Base-by-base conservation (phyloP, 1,140 invertebrate genomes). In the Leptinotarsa defecta region DNA sequence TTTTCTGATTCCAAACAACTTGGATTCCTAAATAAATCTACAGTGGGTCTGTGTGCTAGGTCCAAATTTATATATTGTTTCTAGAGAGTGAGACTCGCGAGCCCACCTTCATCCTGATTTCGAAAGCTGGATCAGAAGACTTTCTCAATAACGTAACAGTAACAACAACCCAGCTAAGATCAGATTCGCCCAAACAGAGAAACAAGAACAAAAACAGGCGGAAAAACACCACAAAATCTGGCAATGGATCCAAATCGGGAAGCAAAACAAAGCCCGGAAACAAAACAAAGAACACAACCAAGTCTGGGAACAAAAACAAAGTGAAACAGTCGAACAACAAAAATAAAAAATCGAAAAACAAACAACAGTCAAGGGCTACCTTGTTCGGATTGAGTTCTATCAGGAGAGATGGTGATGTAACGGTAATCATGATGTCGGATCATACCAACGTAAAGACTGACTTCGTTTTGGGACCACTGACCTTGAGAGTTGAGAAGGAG, bases 391-490 rank as follows among this genome's bases (percentile, higher is more conserved):
- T 95, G 17, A 92, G 93, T 13, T 91, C 93, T 13, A 83, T 95
- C 74, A 91, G 90, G 81, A 88, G 94, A 80, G 90, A 91, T 68
- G 93, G 93, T 52, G 92, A 95, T 80, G 93, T 95, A 2, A 90
- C 90, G 19, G 93, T 95, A 48, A 93, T 91, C 81, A 91, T 94
- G 84, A 91, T 92, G 90, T 88, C 90, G 74, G 90, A 93, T 79
- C 90, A 94, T 78, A 94, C 92, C 1, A 94, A 92, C 43, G 92
- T 95, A 19, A 93, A 92, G 81, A 93, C 92, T 13, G 93, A 92
- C 83, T 95, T 95, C 84, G 90, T 91, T 17, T 85, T 95, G 48
- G 94, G 94, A 63, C 94, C 94, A 0, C 82, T 95, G 11, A 90
- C 91, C 6, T 84, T 95, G 61, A 92, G 92, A 84, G 94, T 95